Evolutionary conservation across 1,140 invertebrate species (phyloP), one percentile per base, ranked within the genome.

Genomic region (Hyles euphorbiae): DNA sequence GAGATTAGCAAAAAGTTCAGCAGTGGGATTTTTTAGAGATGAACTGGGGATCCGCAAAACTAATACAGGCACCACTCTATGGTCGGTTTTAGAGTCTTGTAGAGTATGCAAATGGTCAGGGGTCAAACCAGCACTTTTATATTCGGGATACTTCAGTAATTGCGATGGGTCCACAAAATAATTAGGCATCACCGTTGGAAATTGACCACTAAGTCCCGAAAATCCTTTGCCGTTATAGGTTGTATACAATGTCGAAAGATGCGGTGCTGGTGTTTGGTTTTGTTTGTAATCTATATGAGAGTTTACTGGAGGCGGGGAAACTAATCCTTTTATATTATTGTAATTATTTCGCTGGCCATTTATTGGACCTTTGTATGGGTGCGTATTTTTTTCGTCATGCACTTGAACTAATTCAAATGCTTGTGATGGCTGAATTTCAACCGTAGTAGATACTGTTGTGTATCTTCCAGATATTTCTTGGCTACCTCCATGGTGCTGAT

Each of bases 11-110:
- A 91, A 91, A 3, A 92, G 59, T 58, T 87, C 88, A 22, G 85
- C 84, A 3, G 83, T 79, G 8, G 89, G 88, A 73, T 89, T 90
- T 48, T 83, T 87, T 7, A 92, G 72, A 60, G 90, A 91, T 45
- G 90, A 90, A 56, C 89, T 91, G 45, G 90, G 91, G 44, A 92
- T 86, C 68, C 90, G 87, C 34, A 92, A 64, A 22, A 91, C 89
- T 59, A 91, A 77, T 22, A 92, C 90, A 36, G 91, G 91, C 11
- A 91, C 88, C 4, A 90, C 83, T 60, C 81, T 76, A 58, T 83
- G 82, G 49, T 80, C 77, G 22, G 78, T 63, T 22, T 81, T 70
- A 12, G 75, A 65, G n/a, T 72, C 74, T n/a, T 85, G 81, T 22
- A 76, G 59, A 53, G 67, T 56, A 47, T 56, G 70, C 44, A 87